A percentile compares a stretch with the other conserved stretches of the same genome.
Evolutionary conservation across 2,113 vertebrate genomes (phyloP).

Genomic region (Larimichthys polyactis): DNA sequence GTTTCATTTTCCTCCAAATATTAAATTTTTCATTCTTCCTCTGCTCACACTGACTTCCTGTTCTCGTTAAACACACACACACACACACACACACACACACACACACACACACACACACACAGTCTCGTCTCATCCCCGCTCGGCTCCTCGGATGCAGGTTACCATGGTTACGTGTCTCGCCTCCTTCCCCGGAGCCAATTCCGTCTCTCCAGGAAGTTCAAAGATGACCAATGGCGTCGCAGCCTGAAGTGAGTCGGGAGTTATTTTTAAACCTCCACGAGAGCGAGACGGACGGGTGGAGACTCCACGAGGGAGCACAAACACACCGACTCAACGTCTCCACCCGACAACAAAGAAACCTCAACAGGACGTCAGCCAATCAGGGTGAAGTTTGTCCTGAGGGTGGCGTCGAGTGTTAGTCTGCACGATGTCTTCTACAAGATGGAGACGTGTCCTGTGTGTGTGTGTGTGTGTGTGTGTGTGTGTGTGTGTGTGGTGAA

Average conservation of each 20-base stretch:
- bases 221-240: not conserved
- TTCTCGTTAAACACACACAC: too few species aligned
- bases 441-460: not conserved
- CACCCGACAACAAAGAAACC: constrained; percentile 7
- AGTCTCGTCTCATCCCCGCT: not conserved
- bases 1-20: too few species aligned
- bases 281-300: not conserved
- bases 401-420: too few species aligned
- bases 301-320: not conserved
- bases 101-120: constrained; percentile 7
- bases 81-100: not conserved
- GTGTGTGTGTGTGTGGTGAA: constrained; percentile 5
- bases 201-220: constrained; percentile 4
- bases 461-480: not conserved
- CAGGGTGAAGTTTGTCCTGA: too few species aligned
- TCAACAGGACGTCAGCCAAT: too few species aligned
- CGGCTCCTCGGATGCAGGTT: constrained; percentile 20
- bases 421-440: not conserved
- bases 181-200: constrained; percentile 9
- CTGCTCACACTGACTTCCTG: too few species aligned
- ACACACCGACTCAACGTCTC: not conserved
- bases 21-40: too few species aligned
- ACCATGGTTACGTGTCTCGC: constrained; percentile 27
- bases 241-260: not conserved
- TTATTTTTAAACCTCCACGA: constrained; percentile 16